These are phyloP conservation scores for Mythimna vitellina DNA, from an alignment of 2,888 invertebrate species.

Conservation along the genomic window DNA sequence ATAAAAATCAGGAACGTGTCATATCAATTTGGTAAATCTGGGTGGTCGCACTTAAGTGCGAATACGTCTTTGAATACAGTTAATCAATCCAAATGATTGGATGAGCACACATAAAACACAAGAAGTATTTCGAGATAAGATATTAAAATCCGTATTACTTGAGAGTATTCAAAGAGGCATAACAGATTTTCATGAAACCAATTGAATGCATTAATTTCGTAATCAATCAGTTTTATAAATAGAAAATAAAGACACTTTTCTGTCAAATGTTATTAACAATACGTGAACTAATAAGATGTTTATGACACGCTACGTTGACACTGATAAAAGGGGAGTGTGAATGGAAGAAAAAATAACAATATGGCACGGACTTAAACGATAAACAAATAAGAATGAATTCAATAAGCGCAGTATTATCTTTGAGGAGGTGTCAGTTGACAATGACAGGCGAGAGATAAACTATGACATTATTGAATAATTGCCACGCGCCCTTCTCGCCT, in stretches of 20 bases:
- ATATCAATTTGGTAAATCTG: conserved; percentile 36
- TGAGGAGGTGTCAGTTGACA: conserved; percentile 59
- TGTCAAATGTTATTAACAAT: conserved; percentile 25
- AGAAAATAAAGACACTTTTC: not conserved
- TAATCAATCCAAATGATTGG: conserved; percentile 3
- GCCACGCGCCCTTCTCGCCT: conserved; percentile 53
- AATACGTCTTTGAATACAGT: conserved; percentile 13
- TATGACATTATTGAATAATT: conserved; percentile 60
- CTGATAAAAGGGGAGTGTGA: conserved; percentile 38
- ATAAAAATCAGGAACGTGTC: conserved; percentile 27
- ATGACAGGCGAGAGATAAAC: conserved; percentile 62
- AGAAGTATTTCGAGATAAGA: not conserved
- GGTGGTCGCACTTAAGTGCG: conserved; percentile 45
- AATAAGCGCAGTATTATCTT: conserved; percentile 46
- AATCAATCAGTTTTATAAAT: not conserved
- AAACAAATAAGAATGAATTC: conserved; percentile 49
- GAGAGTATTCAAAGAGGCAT: not conserved
- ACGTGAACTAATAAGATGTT: conserved; percentile 17
- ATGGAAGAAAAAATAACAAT: conserved; percentile 42
- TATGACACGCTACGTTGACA: conserved; percentile 15
- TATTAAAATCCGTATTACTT: conserved; percentile 12
- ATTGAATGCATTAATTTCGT: not conserved
- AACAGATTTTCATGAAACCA: not conserved
- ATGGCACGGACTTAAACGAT: conserved; percentile 18
- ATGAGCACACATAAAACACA: not conserved